These are phyloP conservation scores for Drosophila prosaltans DNA, from an alignment of 1,140 invertebrate genomes.

Conservation along the genomic window DNA sequence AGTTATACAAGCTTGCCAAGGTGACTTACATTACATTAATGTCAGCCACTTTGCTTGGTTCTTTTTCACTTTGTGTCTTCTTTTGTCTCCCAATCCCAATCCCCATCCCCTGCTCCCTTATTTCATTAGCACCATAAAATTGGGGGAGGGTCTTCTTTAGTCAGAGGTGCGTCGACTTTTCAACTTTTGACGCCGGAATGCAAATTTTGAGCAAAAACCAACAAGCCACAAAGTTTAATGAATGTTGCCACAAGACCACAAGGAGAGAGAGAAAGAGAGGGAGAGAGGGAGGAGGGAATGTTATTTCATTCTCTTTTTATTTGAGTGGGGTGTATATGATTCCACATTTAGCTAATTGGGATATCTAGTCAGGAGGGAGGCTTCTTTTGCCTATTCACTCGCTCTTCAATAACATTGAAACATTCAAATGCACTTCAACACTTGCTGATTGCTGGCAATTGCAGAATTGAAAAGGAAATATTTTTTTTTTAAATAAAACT, in stretches of 20 bases:
- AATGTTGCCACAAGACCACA: slow-evolving; percentile 22
- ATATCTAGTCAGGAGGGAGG: not conserved
- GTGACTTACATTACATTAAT: slow-evolving; percentile 58
- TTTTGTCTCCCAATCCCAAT: not conserved
- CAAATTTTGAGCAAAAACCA: slow-evolving; percentile 22
- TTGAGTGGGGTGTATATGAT: slow-evolving; percentile 11
- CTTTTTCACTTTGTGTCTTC: not conserved
- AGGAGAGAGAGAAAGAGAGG: not conserved
- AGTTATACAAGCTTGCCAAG: slow-evolving; percentile 63
- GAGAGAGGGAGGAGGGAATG: not conserved
- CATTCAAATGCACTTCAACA: slow-evolving; percentile 25
- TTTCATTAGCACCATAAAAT: slow-evolving; percentile 7
- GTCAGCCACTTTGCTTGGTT: slow-evolving; percentile 41
- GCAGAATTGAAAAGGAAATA: not conserved
- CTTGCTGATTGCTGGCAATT: slow-evolving; percentile 9
- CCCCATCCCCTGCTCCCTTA: not conserved
- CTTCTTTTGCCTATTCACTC: not conserved
- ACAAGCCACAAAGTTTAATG: slow-evolving; percentile 54
- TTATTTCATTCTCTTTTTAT: slow-evolving; percentile 47
- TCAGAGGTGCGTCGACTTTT: slow-evolving; percentile 64
- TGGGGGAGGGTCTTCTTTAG: slow-evolving; percentile 31
- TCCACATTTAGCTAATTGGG: slow-evolving; percentile 13
- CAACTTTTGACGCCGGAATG: slow-evolving; percentile 62
- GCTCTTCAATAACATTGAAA: slow-evolving; percentile 12
- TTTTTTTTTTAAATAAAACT: slow-evolving; percentile 1